Evolutionary conservation across 2,113 vertebrate genomes (phyloP), one percentile per base, ranked within the genome.

Genomic region (Corythornis cristatus): DNA sequence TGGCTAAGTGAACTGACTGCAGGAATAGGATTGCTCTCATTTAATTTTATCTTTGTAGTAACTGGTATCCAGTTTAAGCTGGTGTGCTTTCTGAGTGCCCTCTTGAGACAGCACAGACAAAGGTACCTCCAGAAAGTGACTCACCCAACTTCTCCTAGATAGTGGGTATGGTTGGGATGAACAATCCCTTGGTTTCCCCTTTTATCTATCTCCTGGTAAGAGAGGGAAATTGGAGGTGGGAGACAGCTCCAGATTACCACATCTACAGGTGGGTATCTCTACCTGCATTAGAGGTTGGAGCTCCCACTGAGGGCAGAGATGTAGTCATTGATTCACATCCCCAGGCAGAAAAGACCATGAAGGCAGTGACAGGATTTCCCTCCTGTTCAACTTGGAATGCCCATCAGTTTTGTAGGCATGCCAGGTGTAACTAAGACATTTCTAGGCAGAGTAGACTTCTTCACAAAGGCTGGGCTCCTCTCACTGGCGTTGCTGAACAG

Each of bases 61-160:
- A 57, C 16, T 68, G 37, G 20, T 56, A 26, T 35, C 53, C 70
- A 65, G 42, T 28, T n/a, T 40, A 74, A 87, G 3, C 6, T 78
- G 73, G 7, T 37, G 37, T 37, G 37, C 21, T 48, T 91, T 66
- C 64, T 85, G 31, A 2, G 1, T 42, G 23, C 61, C 31, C 29
- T 78, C 26, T 70, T 1, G 3, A 74, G 7, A 12, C 54, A 51
- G 43, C 1, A 0, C 8, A 53, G 58, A n/a, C n/a, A 53, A 3
- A 8, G 26, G 11, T 42, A 19, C 23, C 40, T 76, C 31, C 64
- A 80, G 51, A 53, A 18, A 53, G 18, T 37, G 42, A 28, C 4
- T 33, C 28, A 20, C 6, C 15, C 9, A 31, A 0, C 29, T 82
- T 51, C 28, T 73, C 35, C 29, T 23, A 46, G 17, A 15, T 8